Base-by-base conservation (phyloP, 2,888 invertebrate species). In the Aricia artaxerxes region DNA sequence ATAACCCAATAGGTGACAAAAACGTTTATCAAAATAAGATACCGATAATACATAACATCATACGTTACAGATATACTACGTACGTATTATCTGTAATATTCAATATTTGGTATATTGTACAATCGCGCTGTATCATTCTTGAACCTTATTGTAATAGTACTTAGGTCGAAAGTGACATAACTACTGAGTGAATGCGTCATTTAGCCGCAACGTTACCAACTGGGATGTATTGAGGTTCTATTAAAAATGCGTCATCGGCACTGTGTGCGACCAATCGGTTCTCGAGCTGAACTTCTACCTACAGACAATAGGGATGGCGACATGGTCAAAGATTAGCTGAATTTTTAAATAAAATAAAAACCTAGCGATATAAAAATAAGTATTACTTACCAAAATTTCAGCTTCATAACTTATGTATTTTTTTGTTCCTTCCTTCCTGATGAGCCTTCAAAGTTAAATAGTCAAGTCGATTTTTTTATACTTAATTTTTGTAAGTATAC, bases 21-120 rank as follows among this genome's bases (percentile, higher is more conserved):
- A 69, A 69, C 69, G 61, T 35, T 69, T 69, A 35, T 69, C 35
- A 69, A 31, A 69, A 69, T 9, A 13, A 35, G 69, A 69, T 69
- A 69, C 13, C 35, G 35, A 13, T 69, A 69, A 35, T 64, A 64
- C 24, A 31, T 64, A 64, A 31, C 13, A 13, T 11, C 35, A 31
- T 4, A 35, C 13, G 35, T 31, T 31, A 64, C 9, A 64, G 60
- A n/a, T 24, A 60, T n/a, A 60, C 16, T 60, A 60, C 2, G 24
- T 60, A 24, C 60, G 2, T 3, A 35, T 35, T 9, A 49, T 0
- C 9, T 49, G 49, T 57, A 57, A 57, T 57, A 57, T 57, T 57
- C 16, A 57, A 57, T 57, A 57, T 57, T 57, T 16, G 13, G 16
- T 57, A 57, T 16, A 57, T 16, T 13, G 4, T 57, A 57, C 53